These are phyloP conservation scores for Etheostoma perlongum DNA, from an alignment of 2,797 vertebrate genomes.

Conservation along the genomic window DNA sequence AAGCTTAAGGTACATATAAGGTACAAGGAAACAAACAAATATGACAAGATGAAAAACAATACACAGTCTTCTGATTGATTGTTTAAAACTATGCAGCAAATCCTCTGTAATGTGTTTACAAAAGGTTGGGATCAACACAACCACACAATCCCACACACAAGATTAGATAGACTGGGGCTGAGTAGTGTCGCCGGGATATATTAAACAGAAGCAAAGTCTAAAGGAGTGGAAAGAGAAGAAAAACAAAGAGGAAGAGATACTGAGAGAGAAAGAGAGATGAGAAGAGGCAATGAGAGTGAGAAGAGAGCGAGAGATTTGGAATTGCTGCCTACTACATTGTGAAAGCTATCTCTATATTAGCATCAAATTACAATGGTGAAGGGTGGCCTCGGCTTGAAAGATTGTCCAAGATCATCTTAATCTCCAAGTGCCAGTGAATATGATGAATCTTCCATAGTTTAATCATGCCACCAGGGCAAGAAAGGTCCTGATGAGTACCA, in stretches of 20 bases:
- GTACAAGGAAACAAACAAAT: slow-evolving; percentile 26
- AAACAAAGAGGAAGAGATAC: not conserved
- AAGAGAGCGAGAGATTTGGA: slow-evolving; percentile 61
- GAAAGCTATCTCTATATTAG: slow-evolving; percentile 74
- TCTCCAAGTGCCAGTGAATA: slow-evolving; percentile 72
- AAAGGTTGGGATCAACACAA: slow-evolving; percentile 37
- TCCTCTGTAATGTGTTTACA: slow-evolving; percentile 43
- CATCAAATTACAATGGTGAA: slow-evolving; percentile 75
- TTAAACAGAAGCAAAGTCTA: slow-evolving; percentile 42
- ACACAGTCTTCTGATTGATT: slow-evolving; percentile 21
- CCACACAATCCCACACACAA: slow-evolving; percentile 25
- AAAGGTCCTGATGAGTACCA: slow-evolving; percentile 61
- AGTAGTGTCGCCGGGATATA: slow-evolving; percentile 39
- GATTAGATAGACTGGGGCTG: slow-evolving; percentile 44
- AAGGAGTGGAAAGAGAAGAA: not conserved
- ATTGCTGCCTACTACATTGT: slow-evolving; percentile 62
- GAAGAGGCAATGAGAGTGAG: slow-evolving; percentile 32
- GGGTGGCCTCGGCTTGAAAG: slow-evolving; percentile 67
- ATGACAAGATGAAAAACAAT: slow-evolving; percentile 9
- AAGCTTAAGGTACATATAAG: not conserved
- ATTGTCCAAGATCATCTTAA: slow-evolving; percentile 73
- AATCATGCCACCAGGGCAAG: slow-evolving; percentile 75
- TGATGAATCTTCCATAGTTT: slow-evolving; percentile 74
- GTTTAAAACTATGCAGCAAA: slow-evolving; percentile 22
- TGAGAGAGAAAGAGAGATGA: slow-evolving; percentile 15